Base-by-base conservation (phyloP, 2,113 vertebrate species). In the Speoplatyrhinus poulsoni region DNA sequence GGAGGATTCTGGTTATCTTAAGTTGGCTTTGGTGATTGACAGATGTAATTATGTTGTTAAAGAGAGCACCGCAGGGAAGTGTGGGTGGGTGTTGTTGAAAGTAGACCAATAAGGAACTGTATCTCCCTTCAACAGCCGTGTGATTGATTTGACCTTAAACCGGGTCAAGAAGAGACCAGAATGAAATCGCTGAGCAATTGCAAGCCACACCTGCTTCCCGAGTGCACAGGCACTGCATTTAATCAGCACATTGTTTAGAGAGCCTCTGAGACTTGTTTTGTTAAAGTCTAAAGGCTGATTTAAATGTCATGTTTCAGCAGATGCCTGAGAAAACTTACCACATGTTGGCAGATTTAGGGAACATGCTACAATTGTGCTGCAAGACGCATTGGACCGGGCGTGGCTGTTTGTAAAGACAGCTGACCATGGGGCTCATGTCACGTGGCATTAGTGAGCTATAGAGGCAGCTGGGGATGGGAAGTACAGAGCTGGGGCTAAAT, bases 381-480 rank as follows among this genome's bases (percentile, higher is more conserved):
- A 73, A 71, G 75, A 68, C 49, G 59, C 33, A 19, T 15, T 15
- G 67, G 26, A 67, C 10, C 52, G 55, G 72, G 47, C 58, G 36
- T 50, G 80, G 58, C 17, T 2, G 76, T 60, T 26, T 2, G 77
- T 56, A 74, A 85, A 71, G 69, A 60, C 86, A 88, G 80, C 77
- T 88, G 84, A 41, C 70, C 9, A 0, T 36, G 55, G 69, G 72
- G 49, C n/a, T 17, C 15, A 66, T 69, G 70, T 72, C 58, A 67
- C 73, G 84, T 82, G 69, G 60, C 57, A 19, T 15, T 54, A 11
- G 54, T 75, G 81, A 89, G 81, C 72, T 69, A 70, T 62, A 50
- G 46, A 16, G 68, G 81, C 88, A 89, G 81, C 73, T 89, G 88
- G 78, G 52, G 41, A 32, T 54, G 60, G 62, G 67, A 56, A 61